phyloP scores from a whole-genome alignment of 2,113 vertebrate genomes.

The Zonotrichia leucophrys region DNA sequence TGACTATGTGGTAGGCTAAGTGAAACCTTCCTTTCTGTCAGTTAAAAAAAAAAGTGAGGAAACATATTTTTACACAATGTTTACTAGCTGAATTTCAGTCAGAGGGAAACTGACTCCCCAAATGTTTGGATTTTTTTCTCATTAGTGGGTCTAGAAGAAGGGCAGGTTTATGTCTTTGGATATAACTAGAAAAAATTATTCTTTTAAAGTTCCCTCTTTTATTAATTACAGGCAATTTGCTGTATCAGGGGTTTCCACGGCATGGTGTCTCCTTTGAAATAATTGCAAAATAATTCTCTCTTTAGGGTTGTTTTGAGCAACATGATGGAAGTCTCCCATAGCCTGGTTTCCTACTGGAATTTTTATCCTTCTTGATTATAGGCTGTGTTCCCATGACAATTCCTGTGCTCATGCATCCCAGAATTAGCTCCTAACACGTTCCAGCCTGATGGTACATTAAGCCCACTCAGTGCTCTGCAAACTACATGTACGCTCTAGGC shows the following conservation, averaged over 20 bases:
- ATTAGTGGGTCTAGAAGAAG: not conserved
- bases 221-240: not conserved
- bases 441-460: conserved; percentile 60
- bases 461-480: conserved; percentile 54
- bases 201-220: not conserved
- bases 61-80: not conserved
- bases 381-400: conserved; percentile 61
- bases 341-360: conserved; percentile 19
- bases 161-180: not conserved
- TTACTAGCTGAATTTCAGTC: not conserved
- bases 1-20: not conserved
- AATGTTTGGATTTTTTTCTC: not conserved
- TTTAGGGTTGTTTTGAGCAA: not conserved
- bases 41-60: not conserved
- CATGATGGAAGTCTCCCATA: not conserved
- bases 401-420: conserved; percentile 48
- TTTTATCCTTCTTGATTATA: conserved; percentile 59
- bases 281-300: not conserved
- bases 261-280: not conserved
- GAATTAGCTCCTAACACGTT: conserved; percentile 63
- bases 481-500: not conserved
- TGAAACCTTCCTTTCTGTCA: not conserved
- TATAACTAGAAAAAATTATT: not conserved
- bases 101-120: not conserved
- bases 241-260: not conserved